phyloP scores from a whole-genome alignment of 1,140 invertebrate genomes.

The Atta texana region DNA sequence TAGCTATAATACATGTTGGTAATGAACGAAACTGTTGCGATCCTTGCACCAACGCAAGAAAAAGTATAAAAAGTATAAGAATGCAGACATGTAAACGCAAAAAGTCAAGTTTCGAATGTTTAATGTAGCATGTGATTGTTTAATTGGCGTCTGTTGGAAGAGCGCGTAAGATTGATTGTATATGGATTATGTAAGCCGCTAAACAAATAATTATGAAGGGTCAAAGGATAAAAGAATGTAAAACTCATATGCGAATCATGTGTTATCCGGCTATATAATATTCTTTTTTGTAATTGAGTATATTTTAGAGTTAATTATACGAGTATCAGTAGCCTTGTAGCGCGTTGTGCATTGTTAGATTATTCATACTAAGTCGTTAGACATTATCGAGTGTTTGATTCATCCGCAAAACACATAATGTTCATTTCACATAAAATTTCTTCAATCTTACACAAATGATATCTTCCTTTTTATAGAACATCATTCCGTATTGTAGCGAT shows the following conservation, averaged over 20 bases:
- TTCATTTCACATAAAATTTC: neutral
- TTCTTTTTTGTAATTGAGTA: neutral
- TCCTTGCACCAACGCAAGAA: neutral
- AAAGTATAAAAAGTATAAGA: slow-evolving; percentile 1
- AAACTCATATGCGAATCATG: slow-evolving; percentile 15
- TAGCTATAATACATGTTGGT: neutral
- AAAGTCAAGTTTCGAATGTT: slow-evolving; percentile 25
- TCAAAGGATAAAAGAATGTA: slow-evolving; percentile 41
- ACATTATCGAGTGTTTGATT: slow-evolving; percentile 6
- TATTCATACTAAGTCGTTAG: neutral
- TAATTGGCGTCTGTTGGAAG: slow-evolving; percentile 25
- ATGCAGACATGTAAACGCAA: neutral
- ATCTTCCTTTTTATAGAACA: neutral
- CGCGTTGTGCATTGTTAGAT: neutral
- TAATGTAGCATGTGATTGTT: neutral
- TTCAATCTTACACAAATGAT: neutral
- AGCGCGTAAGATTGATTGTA: slow-evolving; percentile 21
- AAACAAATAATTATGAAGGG: slow-evolving; percentile 13
- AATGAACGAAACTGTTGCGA: slow-evolving; percentile 16
- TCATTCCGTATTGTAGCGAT: neutral
- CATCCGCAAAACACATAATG: neutral
- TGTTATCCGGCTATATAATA: neutral
- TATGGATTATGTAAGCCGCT: neutral
- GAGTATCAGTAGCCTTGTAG: slow-evolving; percentile 1
- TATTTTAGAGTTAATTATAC: slow-evolving; percentile 32